A percentile compares a stretch with the other conserved stretches of the same genome.
Conservation (phyloP, 92 coral and sea anemone genomes). For the Porites divaricata region DNA sequence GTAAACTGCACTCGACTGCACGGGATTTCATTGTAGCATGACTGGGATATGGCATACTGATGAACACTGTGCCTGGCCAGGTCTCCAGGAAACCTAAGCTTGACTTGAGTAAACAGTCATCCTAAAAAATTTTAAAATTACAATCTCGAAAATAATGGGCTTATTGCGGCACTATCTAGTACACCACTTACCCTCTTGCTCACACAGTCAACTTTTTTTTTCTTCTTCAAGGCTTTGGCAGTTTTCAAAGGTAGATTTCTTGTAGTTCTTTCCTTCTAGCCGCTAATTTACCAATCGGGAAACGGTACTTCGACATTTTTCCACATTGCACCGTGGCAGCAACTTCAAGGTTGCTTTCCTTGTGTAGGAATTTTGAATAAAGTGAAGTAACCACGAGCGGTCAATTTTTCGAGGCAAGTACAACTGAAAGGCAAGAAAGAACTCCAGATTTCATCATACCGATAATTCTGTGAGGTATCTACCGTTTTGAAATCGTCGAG, state of each 20-base stretch:
- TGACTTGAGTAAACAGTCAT: too few relatives aligned
- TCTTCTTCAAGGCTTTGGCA: slow-evolving; percentile 28
- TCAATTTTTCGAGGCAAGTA: slow-evolving; percentile 6
- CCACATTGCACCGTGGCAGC: too few relatives aligned
- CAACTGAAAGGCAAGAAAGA: slow-evolving; percentile 10
- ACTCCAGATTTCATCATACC: slow-evolving; percentile 31
- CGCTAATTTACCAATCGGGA: slow-evolving; percentile 43
- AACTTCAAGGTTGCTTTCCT: too few relatives aligned
- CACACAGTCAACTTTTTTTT: slow-evolving; percentile 44
- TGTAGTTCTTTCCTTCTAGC: slow-evolving; percentile 35
- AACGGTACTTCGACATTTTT: slow-evolving; percentile 35
- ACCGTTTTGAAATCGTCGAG: neutral
- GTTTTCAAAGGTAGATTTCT: slow-evolving; percentile 31
- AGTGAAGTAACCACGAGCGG: slow-evolving; percentile 10
- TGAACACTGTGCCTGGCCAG: too few relatives aligned
- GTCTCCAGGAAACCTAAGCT: too few relatives aligned
- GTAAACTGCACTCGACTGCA: too few relatives aligned
- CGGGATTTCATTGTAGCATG: too few relatives aligned
- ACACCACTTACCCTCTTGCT: slow-evolving; percentile 45
- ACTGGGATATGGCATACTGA: too few relatives aligned
- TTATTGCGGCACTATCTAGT: neutral
- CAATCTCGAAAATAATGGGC: neutral
- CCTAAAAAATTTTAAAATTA: neutral
- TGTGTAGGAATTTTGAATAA: neutral
- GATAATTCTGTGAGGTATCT: slow-evolving; percentile 21